phyloP scores from a whole-genome alignment of 2,113 vertebrate genomes.

The Ceyx melanurus region DNA sequence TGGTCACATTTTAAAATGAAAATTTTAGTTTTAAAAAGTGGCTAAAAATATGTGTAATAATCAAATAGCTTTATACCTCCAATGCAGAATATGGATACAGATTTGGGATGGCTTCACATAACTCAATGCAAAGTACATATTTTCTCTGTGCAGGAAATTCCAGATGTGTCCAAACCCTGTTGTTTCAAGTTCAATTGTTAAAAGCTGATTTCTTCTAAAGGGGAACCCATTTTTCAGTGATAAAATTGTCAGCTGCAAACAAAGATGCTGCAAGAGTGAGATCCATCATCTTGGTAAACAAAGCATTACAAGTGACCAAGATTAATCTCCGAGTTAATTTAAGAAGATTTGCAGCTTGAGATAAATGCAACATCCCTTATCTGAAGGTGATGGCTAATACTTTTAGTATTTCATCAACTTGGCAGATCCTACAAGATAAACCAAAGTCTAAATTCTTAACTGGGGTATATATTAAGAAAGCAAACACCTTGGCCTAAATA shows the following conservation, averaged over 20 bases:
- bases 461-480: neutral
- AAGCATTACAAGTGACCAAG: neutral
- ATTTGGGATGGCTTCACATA: neutral
- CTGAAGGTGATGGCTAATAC: neutral
- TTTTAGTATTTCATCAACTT: neutral
- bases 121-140: neutral
- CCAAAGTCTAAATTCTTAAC: neutral
- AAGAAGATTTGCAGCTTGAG: neutral
- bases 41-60: neutral
- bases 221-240: neutral
- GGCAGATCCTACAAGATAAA: neutral
- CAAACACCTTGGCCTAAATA: neutral
- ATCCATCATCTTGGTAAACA: neutral
- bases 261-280: neutral
- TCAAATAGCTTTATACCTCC: neutral
- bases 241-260: neutral
- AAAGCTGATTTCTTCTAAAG: neutral
- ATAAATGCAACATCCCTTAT: neutral
- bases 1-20: neutral
- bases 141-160: neutral
- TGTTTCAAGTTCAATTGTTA: neutral
- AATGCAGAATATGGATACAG: too few relatives aligned
- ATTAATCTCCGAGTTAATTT: neutral
- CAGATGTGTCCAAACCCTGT: neutral
- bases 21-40: neutral